Conservation (phyloP, 2,888 invertebrate species). For the Protodeltote pygarga region DNA sequence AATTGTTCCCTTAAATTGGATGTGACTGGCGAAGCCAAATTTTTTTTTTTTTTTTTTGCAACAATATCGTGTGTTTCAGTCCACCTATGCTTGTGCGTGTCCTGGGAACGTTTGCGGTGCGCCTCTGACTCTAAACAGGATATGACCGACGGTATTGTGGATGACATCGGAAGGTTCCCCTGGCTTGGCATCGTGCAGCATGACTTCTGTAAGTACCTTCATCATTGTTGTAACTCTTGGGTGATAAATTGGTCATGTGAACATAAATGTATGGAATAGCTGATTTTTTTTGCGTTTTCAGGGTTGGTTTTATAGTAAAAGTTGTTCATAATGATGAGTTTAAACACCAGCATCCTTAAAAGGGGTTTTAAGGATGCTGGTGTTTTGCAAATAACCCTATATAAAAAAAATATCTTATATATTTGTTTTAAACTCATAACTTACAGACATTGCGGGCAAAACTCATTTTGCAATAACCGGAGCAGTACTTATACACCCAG, state of each 20-base stretch:
- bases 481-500: conserved; percentile 65
- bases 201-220: conserved; percentile 60
- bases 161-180: conserved; percentile 65
- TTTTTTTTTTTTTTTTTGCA: neutral
- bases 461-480: conserved; percentile 60
- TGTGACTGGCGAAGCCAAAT: too few relatives aligned
- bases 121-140: conserved; percentile 54
- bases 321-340: too few relatives aligned
- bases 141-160: conserved; percentile 54
- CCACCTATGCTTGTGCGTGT: conserved; percentile 10
- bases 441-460: conserved; percentile 56
- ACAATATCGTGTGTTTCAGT: conserved; percentile 20
- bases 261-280: too few relatives aligned
- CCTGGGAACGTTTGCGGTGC: conserved; percentile 57
- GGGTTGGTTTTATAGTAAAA: too few relatives aligned
- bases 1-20: too few relatives aligned
- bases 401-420: neutral
- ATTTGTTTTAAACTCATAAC: neutral
- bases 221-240: neutral
- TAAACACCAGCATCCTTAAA: neutral
- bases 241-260: neutral
- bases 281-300: too few relatives aligned
- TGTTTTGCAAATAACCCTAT: neutral
- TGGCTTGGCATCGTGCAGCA: conserved; percentile 74
- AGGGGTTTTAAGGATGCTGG: neutral